Percentiles rank a stretch among this genome's conserved stretches.
Evolutionary conservation across 2,113 vertebrate species (phyloP).

Genomic region (Menura novaehollandiae): DNA sequence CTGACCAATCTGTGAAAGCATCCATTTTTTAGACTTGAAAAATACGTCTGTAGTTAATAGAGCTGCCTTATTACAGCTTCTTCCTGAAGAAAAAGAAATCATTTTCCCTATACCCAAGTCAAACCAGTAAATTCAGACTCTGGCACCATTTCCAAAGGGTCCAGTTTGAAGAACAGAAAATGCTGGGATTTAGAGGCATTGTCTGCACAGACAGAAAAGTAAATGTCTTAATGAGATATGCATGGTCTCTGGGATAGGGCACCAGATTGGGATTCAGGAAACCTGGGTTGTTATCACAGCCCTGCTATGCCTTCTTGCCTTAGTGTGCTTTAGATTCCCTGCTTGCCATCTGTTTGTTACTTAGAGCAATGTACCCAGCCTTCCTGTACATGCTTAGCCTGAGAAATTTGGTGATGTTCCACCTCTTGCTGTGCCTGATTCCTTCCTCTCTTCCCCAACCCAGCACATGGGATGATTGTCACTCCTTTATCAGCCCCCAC

Average conservation of each 20-base stretch:
- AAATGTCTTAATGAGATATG: constrained; percentile 22
- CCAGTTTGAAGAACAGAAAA: not conserved
- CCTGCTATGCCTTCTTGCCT: constrained; percentile 1
- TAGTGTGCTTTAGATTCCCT: not conserved
- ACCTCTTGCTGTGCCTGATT: not conserved
- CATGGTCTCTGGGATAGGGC: not conserved
- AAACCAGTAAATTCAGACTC: not conserved
- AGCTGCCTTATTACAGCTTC: not conserved
- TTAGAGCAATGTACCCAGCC: constrained; percentile 29
- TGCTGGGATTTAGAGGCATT: not conserved
- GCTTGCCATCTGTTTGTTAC: constrained; percentile 50
- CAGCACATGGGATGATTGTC: not conserved
- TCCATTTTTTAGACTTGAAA: not conserved
- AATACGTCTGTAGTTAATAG: not conserved
- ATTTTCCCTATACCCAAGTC: not conserved
- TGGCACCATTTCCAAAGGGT: not conserved
- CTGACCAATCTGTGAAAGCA: not conserved
- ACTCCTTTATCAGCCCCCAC: not conserved
- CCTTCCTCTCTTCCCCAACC: not conserved
- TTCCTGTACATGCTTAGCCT: not conserved
- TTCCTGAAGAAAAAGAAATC: not conserved
- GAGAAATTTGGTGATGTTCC: not conserved
- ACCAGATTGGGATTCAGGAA: constrained; percentile 54
- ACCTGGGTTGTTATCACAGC: not conserved
- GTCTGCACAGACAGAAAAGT: constrained; percentile 15